Evolutionary conservation across 2,888 invertebrate genomes (phyloP), one percentile per base, ranked within the genome.

Genomic region (Trichogramma evanescens): DNA sequence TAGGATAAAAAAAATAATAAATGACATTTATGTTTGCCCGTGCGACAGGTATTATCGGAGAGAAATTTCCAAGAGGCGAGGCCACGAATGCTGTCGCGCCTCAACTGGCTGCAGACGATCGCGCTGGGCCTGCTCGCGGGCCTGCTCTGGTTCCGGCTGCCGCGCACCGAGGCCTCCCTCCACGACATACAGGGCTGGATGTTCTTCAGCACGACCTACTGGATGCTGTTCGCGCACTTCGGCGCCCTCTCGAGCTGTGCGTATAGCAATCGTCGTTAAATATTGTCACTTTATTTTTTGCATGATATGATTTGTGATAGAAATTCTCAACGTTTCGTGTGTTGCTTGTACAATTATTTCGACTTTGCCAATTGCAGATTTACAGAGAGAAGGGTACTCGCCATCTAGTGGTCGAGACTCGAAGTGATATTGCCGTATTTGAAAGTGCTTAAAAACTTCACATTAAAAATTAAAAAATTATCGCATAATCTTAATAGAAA

Each of bases 181-280:
- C 85, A 87, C 68, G 90, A 91, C 76, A 84, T 90, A 64, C 88
- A 89, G 77, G 91, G 90, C 52, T 89, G 89, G 89, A 87, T 91
- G 86, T 91, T 90, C 76, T 91, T 90, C 78, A 88, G 88, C 61
- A 87, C 88, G 55, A 89, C 88, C 39, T 89, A 90, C 73, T 90
- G 90, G 89, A 89, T 89, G 86, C 80, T 91, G 61, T 88, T 88
- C 73, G 87, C 89, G 13, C 83, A 89, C 68, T 89, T 91, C 72
- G 88, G 89, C 66, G 88, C 89, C 54, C 82, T 91, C 45, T 86
- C 87, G 74, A 87, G 90, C 74, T 90, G 89, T 89, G 78, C 85
- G 87, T 83, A 59, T 60, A 39, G 43, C 3, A 26, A 26, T 26
- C 26, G 26, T 26, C 26, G 26, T 26, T 26, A 42, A 55, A 13